These are phyloP conservation scores for Oryzias javanicus DNA, from an alignment of 2,113 vertebrate species.

Conservation along the genomic window DNA sequence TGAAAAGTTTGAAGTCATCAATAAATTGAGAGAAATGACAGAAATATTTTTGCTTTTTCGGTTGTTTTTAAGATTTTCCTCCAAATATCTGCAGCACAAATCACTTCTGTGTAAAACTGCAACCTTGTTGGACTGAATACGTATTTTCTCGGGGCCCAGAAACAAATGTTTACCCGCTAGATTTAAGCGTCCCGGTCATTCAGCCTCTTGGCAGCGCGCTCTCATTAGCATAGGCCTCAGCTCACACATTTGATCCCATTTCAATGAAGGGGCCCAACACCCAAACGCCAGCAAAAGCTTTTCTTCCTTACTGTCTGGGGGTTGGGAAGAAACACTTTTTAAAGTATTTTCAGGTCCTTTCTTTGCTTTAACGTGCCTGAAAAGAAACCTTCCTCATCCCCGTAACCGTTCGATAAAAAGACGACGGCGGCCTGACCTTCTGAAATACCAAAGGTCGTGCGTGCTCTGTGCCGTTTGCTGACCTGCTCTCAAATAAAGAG, in stretches of 20 bases:
- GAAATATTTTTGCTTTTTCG: background rate
- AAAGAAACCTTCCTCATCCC: conserved; percentile 15
- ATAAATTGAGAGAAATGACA: background rate
- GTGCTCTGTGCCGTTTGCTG: conserved; percentile 37
- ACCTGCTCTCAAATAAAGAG: conserved; percentile 34
- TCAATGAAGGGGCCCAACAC: conserved; percentile 45
- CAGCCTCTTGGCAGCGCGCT: conserved; percentile 44
- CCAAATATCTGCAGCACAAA: background rate
- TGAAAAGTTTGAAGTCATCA: background rate
- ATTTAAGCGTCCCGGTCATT: conserved; percentile 20
- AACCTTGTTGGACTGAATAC: conserved; percentile 4
- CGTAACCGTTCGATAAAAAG: conserved; percentile 7
- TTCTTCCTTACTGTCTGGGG: conserved; percentile 39
- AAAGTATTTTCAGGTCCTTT: conserved; percentile 24
- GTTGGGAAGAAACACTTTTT: conserved; percentile 29
- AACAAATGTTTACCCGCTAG: conserved; percentile 17
- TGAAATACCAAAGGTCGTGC: conserved; percentile 40
- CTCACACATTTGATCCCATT: conserved; percentile 57
- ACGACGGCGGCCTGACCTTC: conserved; percentile 39
- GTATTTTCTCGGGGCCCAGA: conserved; percentile 3
- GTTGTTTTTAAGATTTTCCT: background rate
- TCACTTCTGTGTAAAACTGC: background rate
- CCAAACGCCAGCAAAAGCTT: conserved; percentile 43
- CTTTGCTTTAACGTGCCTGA: background rate
- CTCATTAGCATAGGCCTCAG: conserved; percentile 57